Evolutionary conservation across 2,113 vertebrate genomes (phyloP).

Genomic region (Meriones unguiculatus): DNA sequence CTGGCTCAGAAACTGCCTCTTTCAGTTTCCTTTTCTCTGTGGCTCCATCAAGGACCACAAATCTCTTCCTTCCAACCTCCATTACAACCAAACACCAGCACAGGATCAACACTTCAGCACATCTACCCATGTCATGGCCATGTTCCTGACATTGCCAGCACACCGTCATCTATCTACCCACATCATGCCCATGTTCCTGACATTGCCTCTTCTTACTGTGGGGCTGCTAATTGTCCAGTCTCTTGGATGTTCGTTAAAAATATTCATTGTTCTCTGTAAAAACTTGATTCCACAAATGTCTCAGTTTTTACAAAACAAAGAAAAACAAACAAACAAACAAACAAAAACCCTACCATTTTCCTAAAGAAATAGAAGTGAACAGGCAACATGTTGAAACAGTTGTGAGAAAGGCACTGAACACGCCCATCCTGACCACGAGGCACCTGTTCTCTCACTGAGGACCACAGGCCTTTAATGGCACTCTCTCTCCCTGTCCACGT

Average conservation of each 20-base stretch:
- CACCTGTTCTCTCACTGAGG: neutral
- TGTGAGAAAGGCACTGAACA: neutral
- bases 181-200: neutral
- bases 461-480: neutral
- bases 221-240: neutral
- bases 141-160: neutral
- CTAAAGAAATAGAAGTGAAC: neutral
- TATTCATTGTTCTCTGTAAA: neutral
- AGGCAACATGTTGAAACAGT: neutral
- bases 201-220: neutral
- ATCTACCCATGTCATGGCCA: rapidly evolving
- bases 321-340: neutral
- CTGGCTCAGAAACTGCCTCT: neutral
- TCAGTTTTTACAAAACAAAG: neutral
- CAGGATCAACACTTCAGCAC: neutral
- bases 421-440: neutral
- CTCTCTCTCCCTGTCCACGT: neutral
- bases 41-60: neutral
- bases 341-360: neutral
- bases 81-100: neutral
- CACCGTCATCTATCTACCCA: neutral
- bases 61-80: neutral
- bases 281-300: neutral
- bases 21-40: neutral
- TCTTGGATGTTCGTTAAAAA: neutral